Percentiles rank a stretch among this genome's conserved stretches.
Conservation (phyloP, 2,888 invertebrate genomes). For the Entomobrya multifasciata region DNA sequence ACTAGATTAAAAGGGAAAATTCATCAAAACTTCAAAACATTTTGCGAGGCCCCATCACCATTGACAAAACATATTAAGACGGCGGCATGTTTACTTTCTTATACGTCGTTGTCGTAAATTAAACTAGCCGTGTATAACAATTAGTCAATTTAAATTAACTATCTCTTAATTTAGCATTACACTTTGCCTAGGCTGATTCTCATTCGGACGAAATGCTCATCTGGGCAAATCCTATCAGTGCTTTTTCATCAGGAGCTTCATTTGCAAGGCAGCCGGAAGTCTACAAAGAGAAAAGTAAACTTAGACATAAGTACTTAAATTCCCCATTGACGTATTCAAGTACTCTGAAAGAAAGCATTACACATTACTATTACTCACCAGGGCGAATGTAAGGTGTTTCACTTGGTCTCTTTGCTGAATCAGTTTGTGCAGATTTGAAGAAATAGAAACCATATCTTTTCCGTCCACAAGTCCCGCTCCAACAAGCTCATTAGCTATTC, state of each 20-base stretch:
- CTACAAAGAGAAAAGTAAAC: constrained; percentile 80
- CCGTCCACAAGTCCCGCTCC: constrained; percentile 96
- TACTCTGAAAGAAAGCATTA: too few species aligned
- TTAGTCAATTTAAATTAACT: constrained; percentile 64
- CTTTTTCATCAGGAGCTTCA: constrained; percentile 95
- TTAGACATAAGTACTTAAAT: background rate
- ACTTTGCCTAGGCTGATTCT: constrained; percentile 65
- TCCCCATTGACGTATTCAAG: too few species aligned
- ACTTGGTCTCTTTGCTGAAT: constrained; percentile 86
- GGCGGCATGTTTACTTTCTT: constrained; percentile 34
- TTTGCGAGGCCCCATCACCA: constrained; percentile 72
- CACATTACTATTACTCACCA: constrained; percentile 85
- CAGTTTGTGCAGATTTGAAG: constrained; percentile 94
- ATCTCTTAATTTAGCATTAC: constrained; percentile 15
- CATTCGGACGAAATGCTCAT: constrained; percentile 93
- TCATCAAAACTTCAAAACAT: constrained; percentile 62
- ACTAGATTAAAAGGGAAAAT: constrained; percentile 71
- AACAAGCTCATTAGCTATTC: constrained; percentile 95
- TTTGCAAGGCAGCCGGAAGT: constrained; percentile 87
- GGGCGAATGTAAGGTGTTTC: constrained; percentile 89
- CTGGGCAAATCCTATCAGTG: constrained; percentile 98
- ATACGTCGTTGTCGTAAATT: constrained; percentile 66
- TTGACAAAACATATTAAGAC: constrained; percentile 55
- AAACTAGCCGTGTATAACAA: constrained; percentile 60
- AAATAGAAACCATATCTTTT: constrained; percentile 94